These are phyloP conservation scores for Aphelinus atriplicis DNA, from an alignment of 1,140 invertebrate species.

Conservation along the genomic window DNA sequence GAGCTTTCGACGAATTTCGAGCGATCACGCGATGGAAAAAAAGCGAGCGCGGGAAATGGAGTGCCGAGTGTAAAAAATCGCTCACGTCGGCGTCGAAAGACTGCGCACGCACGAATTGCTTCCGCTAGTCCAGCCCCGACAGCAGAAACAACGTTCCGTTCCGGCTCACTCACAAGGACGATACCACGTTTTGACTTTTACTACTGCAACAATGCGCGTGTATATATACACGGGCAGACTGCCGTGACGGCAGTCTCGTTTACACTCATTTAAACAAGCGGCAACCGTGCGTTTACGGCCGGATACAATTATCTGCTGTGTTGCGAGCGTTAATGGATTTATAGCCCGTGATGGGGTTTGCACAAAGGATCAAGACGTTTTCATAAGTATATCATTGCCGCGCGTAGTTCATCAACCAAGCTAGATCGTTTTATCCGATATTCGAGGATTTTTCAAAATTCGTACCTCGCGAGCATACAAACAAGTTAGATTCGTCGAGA, in stretches of 20 bases:
- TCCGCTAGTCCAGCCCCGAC: slow-evolving; percentile 10
- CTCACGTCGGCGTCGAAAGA: too few relatives aligned
- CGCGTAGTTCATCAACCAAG: too few relatives aligned
- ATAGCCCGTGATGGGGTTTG: too few relatives aligned
- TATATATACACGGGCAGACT: slow-evolving; percentile 1
- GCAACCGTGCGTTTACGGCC: slow-evolving; percentile 6
- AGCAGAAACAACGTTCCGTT: neutral
- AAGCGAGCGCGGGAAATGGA: neutral
- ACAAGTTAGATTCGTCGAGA: too few relatives aligned
- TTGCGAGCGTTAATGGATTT: too few relatives aligned
- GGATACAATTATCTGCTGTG: neutral
- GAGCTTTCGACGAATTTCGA: too few relatives aligned
- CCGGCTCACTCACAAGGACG: slow-evolving; percentile 23
- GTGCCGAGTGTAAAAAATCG: too few relatives aligned
- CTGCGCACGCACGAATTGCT: neutral
- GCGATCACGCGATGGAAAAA: neutral
- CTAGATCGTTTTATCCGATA: too few relatives aligned
- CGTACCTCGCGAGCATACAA: too few relatives aligned
- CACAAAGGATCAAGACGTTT: too few relatives aligned
- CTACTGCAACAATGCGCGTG: slow-evolving; percentile 27
- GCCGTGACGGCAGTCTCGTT: neutral
- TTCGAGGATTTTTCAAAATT: too few relatives aligned
- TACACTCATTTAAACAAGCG: slow-evolving; percentile 9
- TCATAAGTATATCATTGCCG: too few relatives aligned
- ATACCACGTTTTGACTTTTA: slow-evolving; percentile 42